A percentile compares a stretch with the other conserved stretches of the same genome.
Conservation (phyloP, 2,888 invertebrate species). For the Synergus japonicus region DNA sequence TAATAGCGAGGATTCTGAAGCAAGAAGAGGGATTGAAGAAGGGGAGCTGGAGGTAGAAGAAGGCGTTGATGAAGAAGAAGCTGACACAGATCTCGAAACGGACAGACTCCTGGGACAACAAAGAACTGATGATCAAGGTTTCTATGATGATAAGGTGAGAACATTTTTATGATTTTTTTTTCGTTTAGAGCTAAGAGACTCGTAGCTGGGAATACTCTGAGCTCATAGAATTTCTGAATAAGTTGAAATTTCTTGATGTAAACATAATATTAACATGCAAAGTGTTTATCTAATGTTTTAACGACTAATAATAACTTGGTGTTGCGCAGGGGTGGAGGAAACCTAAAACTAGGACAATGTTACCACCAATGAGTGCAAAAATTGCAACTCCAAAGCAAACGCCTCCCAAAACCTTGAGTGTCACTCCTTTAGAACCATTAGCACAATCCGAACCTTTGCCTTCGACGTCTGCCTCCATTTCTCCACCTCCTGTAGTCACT, state of each 20-base stretch:
- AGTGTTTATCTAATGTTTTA: slow-evolving; percentile 23
- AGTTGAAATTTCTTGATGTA: not conserved
- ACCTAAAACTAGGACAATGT: slow-evolving; percentile 87
- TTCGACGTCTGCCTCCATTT: slow-evolving; percentile 68
- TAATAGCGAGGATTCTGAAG: slow-evolving; percentile 74
- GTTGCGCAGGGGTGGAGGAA: slow-evolving; percentile 86
- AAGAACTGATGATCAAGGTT: slow-evolving; percentile 94
- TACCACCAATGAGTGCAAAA: slow-evolving; percentile 81
- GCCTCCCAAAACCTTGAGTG: slow-evolving; percentile 74
- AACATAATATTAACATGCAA: slow-evolving; percentile 18
- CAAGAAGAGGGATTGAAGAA: slow-evolving; percentile 70
- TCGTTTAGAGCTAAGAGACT: not conserved
- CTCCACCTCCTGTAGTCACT: slow-evolving; percentile 70
- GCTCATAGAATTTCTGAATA: not conserved
- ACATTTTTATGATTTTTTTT: not conserved
- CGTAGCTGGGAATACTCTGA: slow-evolving; percentile 40
- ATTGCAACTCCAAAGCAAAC: slow-evolving; percentile 80
- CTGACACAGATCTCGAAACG: slow-evolving; percentile 98
- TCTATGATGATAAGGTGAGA: slow-evolving; percentile 90
- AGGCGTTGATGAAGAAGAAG: slow-evolving; percentile 83
- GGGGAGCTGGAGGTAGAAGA: slow-evolving; percentile 74
- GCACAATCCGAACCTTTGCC: slow-evolving; percentile 71
- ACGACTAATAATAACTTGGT: slow-evolving; percentile 68
- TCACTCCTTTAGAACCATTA: slow-evolving; percentile 73
- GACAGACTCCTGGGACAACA: slow-evolving; percentile 96